A percentile compares a stretch with the other conserved stretches of the same genome.
phyloP scores from a whole-genome alignment of 2,113 vertebrate species.

The Psophia crepitans region DNA sequence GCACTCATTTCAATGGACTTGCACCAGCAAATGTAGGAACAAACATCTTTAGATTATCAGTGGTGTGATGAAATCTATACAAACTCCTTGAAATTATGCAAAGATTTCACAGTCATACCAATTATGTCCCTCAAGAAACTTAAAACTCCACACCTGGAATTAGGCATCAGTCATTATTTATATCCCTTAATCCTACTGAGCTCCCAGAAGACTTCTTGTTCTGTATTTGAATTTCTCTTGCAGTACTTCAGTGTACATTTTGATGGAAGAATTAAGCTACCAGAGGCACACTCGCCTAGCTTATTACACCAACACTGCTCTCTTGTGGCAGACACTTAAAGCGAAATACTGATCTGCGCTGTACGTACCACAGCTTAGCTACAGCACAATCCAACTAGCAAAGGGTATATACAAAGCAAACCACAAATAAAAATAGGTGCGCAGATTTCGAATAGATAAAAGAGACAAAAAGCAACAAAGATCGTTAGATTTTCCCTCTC shows the following conservation, averaged over 20 bases:
- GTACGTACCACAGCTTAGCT: fast-evolving
- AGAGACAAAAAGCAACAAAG: not conserved
- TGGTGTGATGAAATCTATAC: not conserved
- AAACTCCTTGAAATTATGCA: not conserved
- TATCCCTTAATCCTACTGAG: not conserved
- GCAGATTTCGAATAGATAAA: not conserved
- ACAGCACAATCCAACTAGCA: not conserved
- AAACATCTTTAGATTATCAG: not conserved
- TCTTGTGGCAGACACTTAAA: conserved; percentile 49
- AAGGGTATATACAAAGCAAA: not conserved
- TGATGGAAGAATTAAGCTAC: not conserved
- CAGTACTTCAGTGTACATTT: not conserved
- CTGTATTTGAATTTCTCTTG: not conserved
- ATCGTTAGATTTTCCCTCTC: not conserved
- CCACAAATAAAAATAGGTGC: not conserved
- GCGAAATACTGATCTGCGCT: not conserved
- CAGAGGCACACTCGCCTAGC: not conserved
- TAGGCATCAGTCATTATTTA: not conserved
- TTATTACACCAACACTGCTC: conserved; percentile 56
- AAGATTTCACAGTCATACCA: not conserved
- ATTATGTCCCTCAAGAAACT: not conserved
- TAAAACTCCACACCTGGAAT: not conserved
- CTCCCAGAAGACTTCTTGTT: not conserved
- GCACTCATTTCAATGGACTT: not conserved
- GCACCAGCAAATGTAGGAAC: fast-evolving